phyloP scores from a whole-genome alignment of 2,888 invertebrate genomes.

The Euzetes globulus region DNA sequence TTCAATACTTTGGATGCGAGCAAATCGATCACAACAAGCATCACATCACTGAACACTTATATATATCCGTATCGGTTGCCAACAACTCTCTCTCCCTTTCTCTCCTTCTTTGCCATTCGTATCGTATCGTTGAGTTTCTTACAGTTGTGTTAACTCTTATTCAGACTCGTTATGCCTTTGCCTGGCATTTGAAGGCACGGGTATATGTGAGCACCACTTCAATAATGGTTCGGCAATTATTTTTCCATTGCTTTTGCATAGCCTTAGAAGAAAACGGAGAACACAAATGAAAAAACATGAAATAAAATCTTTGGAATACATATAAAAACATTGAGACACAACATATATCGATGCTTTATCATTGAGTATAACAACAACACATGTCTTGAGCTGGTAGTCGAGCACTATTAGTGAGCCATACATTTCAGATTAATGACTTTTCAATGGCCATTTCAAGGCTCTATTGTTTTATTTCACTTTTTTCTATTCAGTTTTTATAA shows the following conservation, averaged over 20 bases:
- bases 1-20: constrained; percentile 3
- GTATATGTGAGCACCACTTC: neutral
- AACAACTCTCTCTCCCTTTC: neutral
- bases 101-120: neutral
- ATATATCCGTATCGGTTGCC: neutral
- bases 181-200: neutral
- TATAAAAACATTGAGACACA: constrained; percentile 1
- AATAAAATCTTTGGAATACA: neutral
- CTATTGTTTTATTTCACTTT: constrained; percentile 23
- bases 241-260: constrained; percentile 10
- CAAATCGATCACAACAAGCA: constrained; percentile 14
- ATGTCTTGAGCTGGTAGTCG: neutral
- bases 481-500: neutral
- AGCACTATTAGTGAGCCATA: neutral
- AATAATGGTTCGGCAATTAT: constrained; percentile 17
- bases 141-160: neutral
- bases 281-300: neutral
- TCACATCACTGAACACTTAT: constrained; percentile 3
- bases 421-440: constrained; percentile 4
- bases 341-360: neutral
- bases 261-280: neutral
- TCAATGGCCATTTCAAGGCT: constrained; percentile 9
- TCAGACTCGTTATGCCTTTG: neutral
- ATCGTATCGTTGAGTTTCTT: constrained; percentile 1
- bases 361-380: neutral